Base-by-base conservation (phyloP, 2,797 vertebrate species). In the Vultur gryphus region DNA sequence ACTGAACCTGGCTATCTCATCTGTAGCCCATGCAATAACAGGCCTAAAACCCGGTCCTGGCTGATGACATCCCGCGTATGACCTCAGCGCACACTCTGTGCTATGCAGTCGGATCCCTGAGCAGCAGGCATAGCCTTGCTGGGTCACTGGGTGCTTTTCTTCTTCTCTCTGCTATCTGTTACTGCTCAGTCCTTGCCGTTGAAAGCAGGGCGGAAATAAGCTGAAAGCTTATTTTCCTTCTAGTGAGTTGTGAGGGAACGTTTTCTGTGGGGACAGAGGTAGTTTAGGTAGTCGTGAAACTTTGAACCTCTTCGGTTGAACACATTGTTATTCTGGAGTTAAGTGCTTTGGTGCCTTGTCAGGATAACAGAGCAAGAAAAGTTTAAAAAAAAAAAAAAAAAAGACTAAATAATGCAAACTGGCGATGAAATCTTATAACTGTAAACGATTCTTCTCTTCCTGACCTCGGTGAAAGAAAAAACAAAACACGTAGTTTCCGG, bases 131-230 rank as follows among this genome's bases (percentile, higher is more conserved):
- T 65, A 78, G 94, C 95, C 95, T 95, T 92, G 73, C 70, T 75
- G 96, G 90, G 93, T 92, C 95, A 55, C 77, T 62, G 67, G 93
- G 62, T 81, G 92, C 88, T 93, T 86, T 93, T 79, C 78, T 94
- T 93, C 95, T 75, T 93, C 94, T 84, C 93, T 93, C 84, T 75
- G 73, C 97, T 95, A 88, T 97, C 96, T 97, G 95, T 95, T 93
- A 79, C 89, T 84, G 49, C 87, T 81, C 87, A 85, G 92, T 66
- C 95, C 94, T 90, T 87, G 66, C 91, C 91, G 89, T 95, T 95
- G 95, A 88, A 95, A 87, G 92, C 84, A 87, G 91, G 90, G 87
- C 91, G 75, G 84, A 37, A 37, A 51, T 18, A 65, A 92, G 91
- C 91, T 90, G 93, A 46, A 76, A 58, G 51, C 52, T 66, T 52